Percentiles rank a stretch among this genome's conserved stretches.
phyloP scores from a whole-genome alignment of 2,113 vertebrate species.

The Syngnathoides biaculeatus region DNA sequence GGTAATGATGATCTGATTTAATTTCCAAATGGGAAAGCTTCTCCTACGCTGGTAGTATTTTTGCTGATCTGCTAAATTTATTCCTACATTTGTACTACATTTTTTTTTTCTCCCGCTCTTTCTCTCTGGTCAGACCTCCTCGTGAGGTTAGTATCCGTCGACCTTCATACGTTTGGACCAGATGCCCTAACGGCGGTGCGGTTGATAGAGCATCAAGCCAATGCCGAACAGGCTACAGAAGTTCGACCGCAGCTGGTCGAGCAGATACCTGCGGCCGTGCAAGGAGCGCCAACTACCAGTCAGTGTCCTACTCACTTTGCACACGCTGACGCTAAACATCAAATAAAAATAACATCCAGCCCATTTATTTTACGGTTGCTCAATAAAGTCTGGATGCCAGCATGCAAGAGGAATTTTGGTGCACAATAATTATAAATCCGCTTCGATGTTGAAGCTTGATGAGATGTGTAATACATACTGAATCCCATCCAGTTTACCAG shows the following conservation, averaged over 20 bases:
- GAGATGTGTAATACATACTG: not conserved
- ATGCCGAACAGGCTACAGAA: slow-evolving; percentile 81
- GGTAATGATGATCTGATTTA: not conserved
- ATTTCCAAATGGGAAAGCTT: not conserved
- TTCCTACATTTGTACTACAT: not conserved
- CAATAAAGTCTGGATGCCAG: not conserved
- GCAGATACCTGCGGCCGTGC: slow-evolving; percentile 81
- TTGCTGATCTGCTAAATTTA: not conserved
- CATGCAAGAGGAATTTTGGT: not conserved
- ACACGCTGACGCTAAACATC: not conserved
- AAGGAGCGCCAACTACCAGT: slow-evolving; percentile 80
- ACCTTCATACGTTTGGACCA: slow-evolving; percentile 95
- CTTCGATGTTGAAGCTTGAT: not conserved
- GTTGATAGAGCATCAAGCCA: slow-evolving; percentile 94
- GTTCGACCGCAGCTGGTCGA: slow-evolving; percentile 91
- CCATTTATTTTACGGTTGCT: not conserved
- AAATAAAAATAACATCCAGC: not conserved
- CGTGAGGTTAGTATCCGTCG: slow-evolving; percentile 92
- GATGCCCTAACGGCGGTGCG: slow-evolving; percentile 92
- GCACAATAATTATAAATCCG: not conserved
- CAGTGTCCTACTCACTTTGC: slow-evolving; percentile 39
- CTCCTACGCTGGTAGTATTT: not conserved
- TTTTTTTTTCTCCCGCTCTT: not conserved
- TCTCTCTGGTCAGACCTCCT: slow-evolving; percentile 78
- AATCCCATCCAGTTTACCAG: not conserved